A percentile compares a stretch with the other conserved stretches of the same genome.
phyloP scores from a whole-genome alignment of 2,888 invertebrate genomes.

The Spodoptera littoralis region DNA sequence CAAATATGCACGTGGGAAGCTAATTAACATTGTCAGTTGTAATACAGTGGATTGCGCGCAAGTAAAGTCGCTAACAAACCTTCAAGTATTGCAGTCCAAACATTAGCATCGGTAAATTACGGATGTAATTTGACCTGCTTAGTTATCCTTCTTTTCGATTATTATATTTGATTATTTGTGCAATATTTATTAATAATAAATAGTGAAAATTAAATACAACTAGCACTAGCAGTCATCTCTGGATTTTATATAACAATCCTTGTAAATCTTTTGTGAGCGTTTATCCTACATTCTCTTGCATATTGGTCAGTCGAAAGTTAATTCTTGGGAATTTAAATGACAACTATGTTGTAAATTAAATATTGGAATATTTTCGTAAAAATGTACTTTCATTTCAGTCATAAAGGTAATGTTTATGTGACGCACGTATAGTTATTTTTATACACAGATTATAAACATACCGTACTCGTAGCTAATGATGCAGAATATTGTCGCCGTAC shows the following conservation, averaged over 20 bases:
- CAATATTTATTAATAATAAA: too few relatives aligned
- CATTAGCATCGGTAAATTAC: not conserved
- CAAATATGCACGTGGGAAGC: conserved; percentile 27
- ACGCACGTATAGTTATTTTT: conserved; percentile 9
- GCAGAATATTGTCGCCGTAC: conserved; percentile 1
- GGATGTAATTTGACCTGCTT: not conserved
- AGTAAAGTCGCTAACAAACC: conserved; percentile 11
- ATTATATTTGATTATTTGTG: too few relatives aligned
- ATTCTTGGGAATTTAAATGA: too few relatives aligned
- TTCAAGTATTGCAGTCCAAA: conserved; percentile 20
- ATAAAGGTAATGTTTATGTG: conserved; percentile 3
- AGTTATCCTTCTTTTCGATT: too few relatives aligned
- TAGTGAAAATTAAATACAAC: too few relatives aligned
- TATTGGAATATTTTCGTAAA: not conserved
- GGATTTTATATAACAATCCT: too few relatives aligned
- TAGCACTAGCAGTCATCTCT: too few relatives aligned
- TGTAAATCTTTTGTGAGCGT: too few relatives aligned
- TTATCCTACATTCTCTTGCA: too few relatives aligned
- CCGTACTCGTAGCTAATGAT: conserved; percentile 3
- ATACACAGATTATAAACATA: not conserved
- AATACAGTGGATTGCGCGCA: conserved; percentile 20
- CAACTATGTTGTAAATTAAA: too few relatives aligned
- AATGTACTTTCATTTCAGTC: not conserved
- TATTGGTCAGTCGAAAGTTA: too few relatives aligned
- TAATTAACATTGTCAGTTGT: conserved; percentile 26